Base-by-base conservation (phyloP, 2,113 vertebrate genomes). In the Apistogramma diplotaenia region DNA sequence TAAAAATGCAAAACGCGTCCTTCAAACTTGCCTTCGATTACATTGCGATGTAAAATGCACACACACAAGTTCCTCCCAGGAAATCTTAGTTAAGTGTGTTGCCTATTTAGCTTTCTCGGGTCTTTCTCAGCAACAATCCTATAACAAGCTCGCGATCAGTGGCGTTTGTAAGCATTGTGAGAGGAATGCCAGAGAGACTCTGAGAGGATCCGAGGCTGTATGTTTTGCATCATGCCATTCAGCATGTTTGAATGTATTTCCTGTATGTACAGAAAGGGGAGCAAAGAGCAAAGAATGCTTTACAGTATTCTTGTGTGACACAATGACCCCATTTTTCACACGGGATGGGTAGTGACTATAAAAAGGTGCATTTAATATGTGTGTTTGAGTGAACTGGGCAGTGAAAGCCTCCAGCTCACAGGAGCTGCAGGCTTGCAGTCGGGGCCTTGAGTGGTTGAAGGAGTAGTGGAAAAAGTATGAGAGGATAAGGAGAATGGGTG, bases 321-420 rank as follows among this genome's bases (percentile, higher is more conserved):
- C 90, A 92, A 81, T 93, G 86, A 92, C 90, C 87, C 83, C 82
- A 29, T 91, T 90, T 90, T 89, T 87, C 87, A 87, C 87, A 84
- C 59, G 62, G 61, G 43, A 16, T 35, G 29, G 60, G 78, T 65
- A 73, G 73, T 11, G 61, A 75, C 78, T 72, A 55, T 21, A 79
- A 82, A 90, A 85, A 74, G 65, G 43, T 78, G 76, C 6, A 29
- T 85, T 92, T 80, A 79, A 70, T 40, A 31, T 74, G 76, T 61
- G 57, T 80, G 74, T 74, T 79, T 51, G 78, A 89, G 82, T 76
- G 78, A 90, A 71, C 72, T 59, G 85, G 83, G 80, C 84, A 88
- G 86, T 27, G 74, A 87, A 81, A 73, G 74, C 37, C 15, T 15
- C 15, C 40, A 12, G 74, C 73, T 59, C 78, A 76, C 62, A 60